Conservation (phyloP, 2,113 vertebrate species). For the Rhadina sibilatrix region DNA sequence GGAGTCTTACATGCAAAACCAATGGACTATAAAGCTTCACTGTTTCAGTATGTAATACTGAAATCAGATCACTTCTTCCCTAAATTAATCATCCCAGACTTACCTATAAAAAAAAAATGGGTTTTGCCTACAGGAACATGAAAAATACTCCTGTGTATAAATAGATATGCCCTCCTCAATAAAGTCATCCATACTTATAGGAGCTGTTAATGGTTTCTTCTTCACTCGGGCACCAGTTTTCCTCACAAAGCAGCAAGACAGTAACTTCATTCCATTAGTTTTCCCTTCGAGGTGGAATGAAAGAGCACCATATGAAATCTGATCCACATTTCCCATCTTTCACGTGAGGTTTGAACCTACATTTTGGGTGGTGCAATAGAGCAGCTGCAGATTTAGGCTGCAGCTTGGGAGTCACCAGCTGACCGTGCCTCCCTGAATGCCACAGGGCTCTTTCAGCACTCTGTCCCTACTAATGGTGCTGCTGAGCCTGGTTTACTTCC, state of each 20-base stretch:
- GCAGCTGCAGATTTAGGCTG: background rate
- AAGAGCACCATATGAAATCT: background rate
- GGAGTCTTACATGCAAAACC: background rate
- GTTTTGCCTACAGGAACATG: background rate
- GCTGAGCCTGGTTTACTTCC: background rate
- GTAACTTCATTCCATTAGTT: background rate
- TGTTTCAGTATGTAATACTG: background rate
- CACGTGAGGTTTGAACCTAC: background rate
- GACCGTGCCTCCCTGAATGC: fast-evolving
- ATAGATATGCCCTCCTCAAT: background rate
- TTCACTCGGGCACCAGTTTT: background rate
- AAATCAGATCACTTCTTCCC: background rate
- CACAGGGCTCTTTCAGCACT: background rate
- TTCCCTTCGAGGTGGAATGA: background rate
- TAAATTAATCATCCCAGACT: background rate
- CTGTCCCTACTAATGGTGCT: background rate
- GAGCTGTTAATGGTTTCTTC: background rate
- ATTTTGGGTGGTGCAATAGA: background rate
- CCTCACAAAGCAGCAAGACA: background rate
- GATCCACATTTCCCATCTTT: background rate
- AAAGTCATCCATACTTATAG: background rate
- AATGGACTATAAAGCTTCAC: background rate
- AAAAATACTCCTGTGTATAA: background rate
- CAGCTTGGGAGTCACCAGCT: background rate
- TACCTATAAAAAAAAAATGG: background rate